Conservation (phyloP, 2,797 vertebrate genomes). For the Sphenopsis melanotis region DNA sequence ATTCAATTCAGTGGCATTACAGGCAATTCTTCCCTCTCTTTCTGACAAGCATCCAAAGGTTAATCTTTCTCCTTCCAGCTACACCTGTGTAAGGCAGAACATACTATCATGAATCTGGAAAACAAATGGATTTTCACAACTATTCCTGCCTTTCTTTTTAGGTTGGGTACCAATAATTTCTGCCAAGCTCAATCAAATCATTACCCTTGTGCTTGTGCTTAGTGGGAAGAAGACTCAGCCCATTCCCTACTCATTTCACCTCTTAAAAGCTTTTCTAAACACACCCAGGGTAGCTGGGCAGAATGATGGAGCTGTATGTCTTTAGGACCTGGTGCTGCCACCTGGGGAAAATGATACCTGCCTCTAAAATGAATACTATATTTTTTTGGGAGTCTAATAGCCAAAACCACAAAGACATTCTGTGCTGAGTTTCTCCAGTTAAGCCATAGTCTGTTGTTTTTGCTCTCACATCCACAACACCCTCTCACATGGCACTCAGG, state of each 20-base stretch:
- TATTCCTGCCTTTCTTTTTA: background rate
- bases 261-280: constrained; percentile 19
- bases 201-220: background rate
- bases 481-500: rapidly evolving
- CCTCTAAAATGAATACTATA: background rate
- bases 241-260: constrained; percentile 9
- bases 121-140: constrained; percentile 16
- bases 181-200: background rate
- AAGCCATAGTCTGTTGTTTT: background rate
- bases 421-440: background rate
- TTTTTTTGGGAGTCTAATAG: background rate
- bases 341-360: background rate
- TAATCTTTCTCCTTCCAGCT: background rate
- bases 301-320: background rate
- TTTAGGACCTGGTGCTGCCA: background rate
- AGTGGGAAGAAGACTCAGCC: background rate
- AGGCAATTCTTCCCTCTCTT: background rate
- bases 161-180: background rate
- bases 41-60: background rate
- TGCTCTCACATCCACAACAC: background rate
- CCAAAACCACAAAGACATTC: background rate
- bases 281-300: background rate
- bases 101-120: background rate
- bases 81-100: background rate
- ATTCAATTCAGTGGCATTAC: background rate